Base-by-base conservation (phyloP, 2,113 vertebrate species). In the Pycnonotus jocosus region DNA sequence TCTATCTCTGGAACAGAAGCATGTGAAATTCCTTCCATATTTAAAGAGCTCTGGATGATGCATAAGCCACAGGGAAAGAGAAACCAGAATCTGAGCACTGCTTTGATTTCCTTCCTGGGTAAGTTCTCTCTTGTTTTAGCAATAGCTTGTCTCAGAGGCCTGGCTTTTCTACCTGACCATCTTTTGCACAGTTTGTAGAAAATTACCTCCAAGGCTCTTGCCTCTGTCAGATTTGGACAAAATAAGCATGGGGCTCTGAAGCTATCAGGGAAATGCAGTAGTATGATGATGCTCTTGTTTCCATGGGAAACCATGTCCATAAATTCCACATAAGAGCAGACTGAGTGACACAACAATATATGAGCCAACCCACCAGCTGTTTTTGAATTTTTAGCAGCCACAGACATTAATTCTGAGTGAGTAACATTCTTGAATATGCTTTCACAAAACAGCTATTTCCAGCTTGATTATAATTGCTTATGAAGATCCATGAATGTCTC, bases 21-120 rank as follows among this genome's bases (percentile, higher is more conserved):
- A 45, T 50, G 23, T 44, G 12, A 71, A 86, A 87, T 27, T 87
- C 24, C 27, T 81, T 74, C 25, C 8, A 10, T 8, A 11, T 48
- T 5, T 33, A 77, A 72, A 19, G 18, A 13, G 31, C 23, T 84
- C 30, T 3, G 17, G 35, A 60, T 27, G 53, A 40, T 81, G 15
- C 27, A 72, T 0, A 6, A 85, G 27, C 3, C 0, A 6, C 23
- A 62, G 19, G 37, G 11, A 47, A 86, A 68, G 33, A 0, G 1
- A 57, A 76, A 42, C 35, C 44, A 60, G 35, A 88, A 60, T 19
- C 5, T 40, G 2, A 87, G 27, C 27, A 47, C 1, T 48, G 11
- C 28, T 88, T 82, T 38, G 11, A 12, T 64, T 82, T 90, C 33
- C 18, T 85, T 54, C 53, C 22, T 42, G 11, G 8, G 1, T 28